Evolutionary conservation across 2,888 invertebrate species (phyloP).

Genomic region (Chouioia cunea): DNA sequence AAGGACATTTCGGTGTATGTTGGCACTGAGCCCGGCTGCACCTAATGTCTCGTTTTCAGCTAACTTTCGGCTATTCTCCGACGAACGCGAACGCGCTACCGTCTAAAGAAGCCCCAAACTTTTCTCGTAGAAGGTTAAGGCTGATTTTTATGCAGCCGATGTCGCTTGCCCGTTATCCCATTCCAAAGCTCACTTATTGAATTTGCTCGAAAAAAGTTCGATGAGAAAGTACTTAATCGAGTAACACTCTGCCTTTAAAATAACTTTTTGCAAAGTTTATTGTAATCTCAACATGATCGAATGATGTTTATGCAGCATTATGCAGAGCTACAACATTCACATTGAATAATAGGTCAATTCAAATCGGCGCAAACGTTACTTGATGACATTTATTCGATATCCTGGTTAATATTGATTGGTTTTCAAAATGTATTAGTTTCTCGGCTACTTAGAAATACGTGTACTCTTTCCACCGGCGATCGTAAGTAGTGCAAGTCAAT

Average conservation of each 20-base stretch:
- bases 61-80: slow-evolving; percentile 30
- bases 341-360: too few relatives aligned
- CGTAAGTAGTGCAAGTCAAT: not conserved
- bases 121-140: slow-evolving; percentile 37
- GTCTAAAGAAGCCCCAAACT: slow-evolving; percentile 25
- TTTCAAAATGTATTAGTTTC: not conserved
- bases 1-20: slow-evolving; percentile 39
- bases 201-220: slow-evolving; percentile 27
- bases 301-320: too few relatives aligned
- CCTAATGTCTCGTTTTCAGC: slow-evolving; percentile 39
- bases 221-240: slow-evolving; percentile 27
- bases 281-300: too few relatives aligned
- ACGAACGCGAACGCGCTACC: too few relatives aligned
- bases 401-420: too few relatives aligned
- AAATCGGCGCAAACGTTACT: too few relatives aligned
- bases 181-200: slow-evolving; percentile 39
- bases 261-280: not conserved
- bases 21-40: slow-evolving; percentile 41
- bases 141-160: slow-evolving; percentile 45
- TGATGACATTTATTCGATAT: too few relatives aligned
- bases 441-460: too few relatives aligned
- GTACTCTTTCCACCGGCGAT: too few relatives aligned
- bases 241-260: slow-evolving; percentile 17
- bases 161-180: slow-evolving; percentile 37
- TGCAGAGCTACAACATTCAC: too few relatives aligned